Evolutionary conservation across 1,140 invertebrate species (phyloP).

Genomic region (Cotesia glomerata): DNA sequence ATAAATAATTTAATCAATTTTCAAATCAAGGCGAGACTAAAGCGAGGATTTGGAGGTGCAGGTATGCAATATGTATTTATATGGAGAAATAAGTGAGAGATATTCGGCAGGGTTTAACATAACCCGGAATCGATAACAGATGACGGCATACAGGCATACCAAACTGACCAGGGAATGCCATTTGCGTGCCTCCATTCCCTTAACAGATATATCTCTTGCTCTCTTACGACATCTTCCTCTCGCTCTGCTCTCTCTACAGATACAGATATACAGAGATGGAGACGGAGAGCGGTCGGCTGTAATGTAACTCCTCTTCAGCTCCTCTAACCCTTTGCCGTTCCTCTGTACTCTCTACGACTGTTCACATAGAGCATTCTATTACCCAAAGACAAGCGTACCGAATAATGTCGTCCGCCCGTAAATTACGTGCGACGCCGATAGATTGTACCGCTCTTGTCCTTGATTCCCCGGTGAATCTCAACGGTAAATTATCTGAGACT

Average conservation of each 20-base stretch:
- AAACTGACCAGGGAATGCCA: slow-evolving; percentile 60
- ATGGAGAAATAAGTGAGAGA: neutral
- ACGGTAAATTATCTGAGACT: slow-evolving; percentile 10
- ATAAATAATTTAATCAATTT: too few relatives aligned
- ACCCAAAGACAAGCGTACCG: slow-evolving; percentile 51
- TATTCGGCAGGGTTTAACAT: slow-evolving; percentile 32
- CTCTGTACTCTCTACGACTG: neutral
- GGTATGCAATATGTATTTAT: neutral
- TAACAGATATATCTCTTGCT: slow-evolving; percentile 5
- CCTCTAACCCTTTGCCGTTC: neutral
- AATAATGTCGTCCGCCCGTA: slow-evolving; percentile 57
- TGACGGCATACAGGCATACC: slow-evolving; percentile 58
- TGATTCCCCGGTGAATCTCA: slow-evolving; percentile 25
- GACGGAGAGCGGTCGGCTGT: neutral
- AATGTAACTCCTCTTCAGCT: neutral
- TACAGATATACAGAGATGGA: neutral
- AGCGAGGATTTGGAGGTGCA: too few relatives aligned
- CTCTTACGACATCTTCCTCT: neutral
- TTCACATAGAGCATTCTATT: slow-evolving; percentile 41
- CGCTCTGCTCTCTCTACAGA: neutral
- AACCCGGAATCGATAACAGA: slow-evolving; percentile 57
- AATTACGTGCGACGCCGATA: slow-evolving; percentile 54
- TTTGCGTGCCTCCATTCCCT: slow-evolving; percentile 45
- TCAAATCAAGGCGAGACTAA: too few relatives aligned
- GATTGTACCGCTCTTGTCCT: slow-evolving; percentile 34